Evolutionary conservation across 2,888 invertebrate genomes (phyloP), one percentile per base, ranked within the genome.

Genomic region (Sinohyriopsis cumingii): DNA sequence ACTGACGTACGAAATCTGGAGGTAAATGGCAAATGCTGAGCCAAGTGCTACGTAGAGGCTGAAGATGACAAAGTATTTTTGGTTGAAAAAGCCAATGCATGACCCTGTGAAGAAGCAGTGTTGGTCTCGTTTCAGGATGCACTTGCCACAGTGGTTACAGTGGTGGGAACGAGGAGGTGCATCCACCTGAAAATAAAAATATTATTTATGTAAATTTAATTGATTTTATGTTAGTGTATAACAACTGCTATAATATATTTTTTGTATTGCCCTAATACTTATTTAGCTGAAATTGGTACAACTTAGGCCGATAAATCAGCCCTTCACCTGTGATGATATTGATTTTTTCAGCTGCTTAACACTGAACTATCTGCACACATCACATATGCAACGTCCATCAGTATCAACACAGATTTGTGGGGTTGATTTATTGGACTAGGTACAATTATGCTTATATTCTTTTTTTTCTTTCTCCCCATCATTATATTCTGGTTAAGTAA

Each of bases 41-140:
- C 79, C 78, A 28, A 81, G 69, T 6, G 78, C 67, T 12, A 77
- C 64, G 73, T 85, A 84, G 69, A 90, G 82, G 24, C 87, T 82
- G 69, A 90, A 89, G 1, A 89, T 84, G 59, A 91, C 83, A 73
- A 90, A 91, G 73, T 88, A 89, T 56, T 90, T 82, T 82, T 90
- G 90, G 79, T 90, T 90, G 69, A 87, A 86, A 66, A 90, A 82
- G 24, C 90, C 91, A 5, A 90, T 86, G 70, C 91, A 91, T 5
- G 87, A 88, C 25, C 81, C 82, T 0, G 86, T 86, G 67, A 91
- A 82, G 77, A 88, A 90, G 73, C 91, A 91, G 75, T 91, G 91
- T 71, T 90, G 90, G 72, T 90, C 90, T 70, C 90, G 86, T 24
- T 90, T 86, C 61, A 90, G 80, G 54, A 90, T 85, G 73, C 90